Evolutionary conservation across 2,888 invertebrate genomes (phyloP).

Genomic region (Drosophila subquinaria): DNA sequence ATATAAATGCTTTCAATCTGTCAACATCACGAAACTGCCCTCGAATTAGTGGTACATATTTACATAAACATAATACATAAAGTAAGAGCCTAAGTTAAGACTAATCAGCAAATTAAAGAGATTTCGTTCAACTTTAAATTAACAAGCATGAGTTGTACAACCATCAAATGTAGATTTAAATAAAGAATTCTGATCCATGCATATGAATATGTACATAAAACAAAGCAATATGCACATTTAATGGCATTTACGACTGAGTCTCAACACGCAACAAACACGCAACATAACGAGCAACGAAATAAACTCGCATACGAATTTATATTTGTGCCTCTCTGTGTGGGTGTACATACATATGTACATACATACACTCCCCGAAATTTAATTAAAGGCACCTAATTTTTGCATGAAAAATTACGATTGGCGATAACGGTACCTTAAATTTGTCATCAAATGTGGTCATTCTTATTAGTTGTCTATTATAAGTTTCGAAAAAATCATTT

Average conservation of each 20-base stretch:
- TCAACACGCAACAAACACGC: too few relatives aligned
- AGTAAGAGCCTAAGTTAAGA: not conserved
- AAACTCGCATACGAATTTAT: conserved; percentile 6
- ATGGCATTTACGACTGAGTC: conserved; percentile 46
- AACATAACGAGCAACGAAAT: not conserved
- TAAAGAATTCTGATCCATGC: not conserved
- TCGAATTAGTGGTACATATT: not conserved
- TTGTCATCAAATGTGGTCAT: too few relatives aligned
- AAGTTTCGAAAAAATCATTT: too few relatives aligned
- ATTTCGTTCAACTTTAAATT: not conserved
- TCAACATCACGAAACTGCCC: not conserved
- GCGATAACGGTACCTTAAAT: too few relatives aligned
- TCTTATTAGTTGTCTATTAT: too few relatives aligned
- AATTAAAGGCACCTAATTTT: too few relatives aligned
- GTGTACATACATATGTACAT: not conserved
- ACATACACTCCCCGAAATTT: too few relatives aligned
- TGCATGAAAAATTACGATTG: too few relatives aligned
- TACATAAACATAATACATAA: too few relatives aligned
- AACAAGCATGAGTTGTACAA: not conserved
- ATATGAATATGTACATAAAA: conserved; percentile 15
- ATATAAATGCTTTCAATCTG: too few relatives aligned
- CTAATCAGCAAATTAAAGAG: not conserved
- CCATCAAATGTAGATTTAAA: not conserved
- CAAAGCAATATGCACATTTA: conserved; percentile 42
- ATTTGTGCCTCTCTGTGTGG: not conserved